Percentiles rank a stretch among this genome's conserved stretches.
These are phyloP conservation scores for Todiramphus saurophagus DNA, from an alignment of 2,113 vertebrate genomes.

Conservation along the genomic window DNA sequence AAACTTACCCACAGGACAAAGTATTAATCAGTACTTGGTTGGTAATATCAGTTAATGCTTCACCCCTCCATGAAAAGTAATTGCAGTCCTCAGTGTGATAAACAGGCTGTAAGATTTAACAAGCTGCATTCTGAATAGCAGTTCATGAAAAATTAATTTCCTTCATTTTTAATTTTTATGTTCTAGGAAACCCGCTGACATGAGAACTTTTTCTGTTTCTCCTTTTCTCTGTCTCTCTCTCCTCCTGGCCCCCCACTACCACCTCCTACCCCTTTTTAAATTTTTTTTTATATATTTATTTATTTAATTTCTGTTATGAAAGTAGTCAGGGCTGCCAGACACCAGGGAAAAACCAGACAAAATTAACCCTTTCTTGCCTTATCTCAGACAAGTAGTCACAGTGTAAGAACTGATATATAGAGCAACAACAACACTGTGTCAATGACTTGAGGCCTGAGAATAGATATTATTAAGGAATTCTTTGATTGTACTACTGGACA, in stretches of 20 bases:
- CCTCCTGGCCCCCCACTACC: accelerated
- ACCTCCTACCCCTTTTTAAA: no score
- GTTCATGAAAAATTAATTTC: constrained; percentile 68
- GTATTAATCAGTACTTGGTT: constrained; percentile 39
- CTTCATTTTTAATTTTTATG: constrained; percentile 63
- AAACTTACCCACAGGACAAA: not conserved
- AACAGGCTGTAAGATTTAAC: constrained; percentile 45
- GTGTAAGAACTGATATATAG: not conserved
- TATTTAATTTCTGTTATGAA: not conserved
- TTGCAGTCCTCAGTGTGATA: constrained; percentile 33
- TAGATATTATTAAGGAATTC: not conserved
- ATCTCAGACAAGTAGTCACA: not conserved
- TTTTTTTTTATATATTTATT: no score
- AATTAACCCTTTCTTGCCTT: not conserved
- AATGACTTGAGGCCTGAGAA: not conserved
- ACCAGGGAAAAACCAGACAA: not conserved
- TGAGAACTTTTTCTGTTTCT: not conserved
- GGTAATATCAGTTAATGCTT: constrained; percentile 29
- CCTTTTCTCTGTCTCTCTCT: not conserved
- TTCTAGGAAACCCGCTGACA: not conserved
- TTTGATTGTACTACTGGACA: not conserved
- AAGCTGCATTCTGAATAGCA: constrained; percentile 50
- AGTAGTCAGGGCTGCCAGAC: not conserved
- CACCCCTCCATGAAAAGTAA: not conserved
- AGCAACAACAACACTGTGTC: not conserved